Conservation (phyloP, 1,140 invertebrate genomes). For the Achroia grisella region DNA sequence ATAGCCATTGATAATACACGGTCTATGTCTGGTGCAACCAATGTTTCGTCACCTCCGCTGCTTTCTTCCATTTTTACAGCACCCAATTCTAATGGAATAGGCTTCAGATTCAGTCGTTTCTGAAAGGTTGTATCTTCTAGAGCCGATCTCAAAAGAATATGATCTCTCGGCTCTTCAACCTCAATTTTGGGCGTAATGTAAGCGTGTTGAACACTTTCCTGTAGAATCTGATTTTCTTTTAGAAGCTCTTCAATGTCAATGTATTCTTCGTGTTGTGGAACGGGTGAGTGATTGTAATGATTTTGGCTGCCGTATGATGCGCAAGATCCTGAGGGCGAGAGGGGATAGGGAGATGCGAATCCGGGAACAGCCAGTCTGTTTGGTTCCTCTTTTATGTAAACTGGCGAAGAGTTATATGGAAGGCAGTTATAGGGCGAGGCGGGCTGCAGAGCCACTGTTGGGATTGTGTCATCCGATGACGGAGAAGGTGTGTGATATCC, state of each 20-base stretch:
- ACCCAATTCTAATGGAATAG: conserved; percentile 75
- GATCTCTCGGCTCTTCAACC: conserved; percentile 76
- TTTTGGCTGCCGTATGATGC: conserved; percentile 62
- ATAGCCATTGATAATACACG: conserved; percentile 89
- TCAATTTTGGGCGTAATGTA: conserved; percentile 65
- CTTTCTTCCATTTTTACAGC: conserved; percentile 77
- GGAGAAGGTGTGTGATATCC: conserved; percentile 66
- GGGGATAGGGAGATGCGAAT: conserved; percentile 75
- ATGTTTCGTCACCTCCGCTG: conserved; percentile 74
- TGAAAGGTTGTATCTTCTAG: conserved; percentile 88
- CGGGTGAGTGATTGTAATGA: conserved; percentile 71
- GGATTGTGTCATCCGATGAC: conserved; percentile 69
- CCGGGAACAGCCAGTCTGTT: conserved; percentile 71
- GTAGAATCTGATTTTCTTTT: conserved; percentile 71
- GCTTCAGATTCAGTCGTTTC: conserved; percentile 85
- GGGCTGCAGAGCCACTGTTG: conserved; percentile 65
- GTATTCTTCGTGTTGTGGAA: conserved; percentile 71
- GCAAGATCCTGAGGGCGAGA: conserved; percentile 77
- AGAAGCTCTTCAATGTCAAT: conserved; percentile 71
- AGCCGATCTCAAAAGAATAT: conserved; percentile 86
- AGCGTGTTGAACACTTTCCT: conserved; percentile 58
- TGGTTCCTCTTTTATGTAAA: conserved; percentile 69
- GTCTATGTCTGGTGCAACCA: conserved; percentile 84
- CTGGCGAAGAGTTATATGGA: conserved; percentile 40
- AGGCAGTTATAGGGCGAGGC: conserved; percentile 57